Percentiles rank a stretch among this genome's conserved stretches.
Evolutionary conservation across 1,140 invertebrate species (phyloP).

Genomic region (Uloborus diversus): DNA sequence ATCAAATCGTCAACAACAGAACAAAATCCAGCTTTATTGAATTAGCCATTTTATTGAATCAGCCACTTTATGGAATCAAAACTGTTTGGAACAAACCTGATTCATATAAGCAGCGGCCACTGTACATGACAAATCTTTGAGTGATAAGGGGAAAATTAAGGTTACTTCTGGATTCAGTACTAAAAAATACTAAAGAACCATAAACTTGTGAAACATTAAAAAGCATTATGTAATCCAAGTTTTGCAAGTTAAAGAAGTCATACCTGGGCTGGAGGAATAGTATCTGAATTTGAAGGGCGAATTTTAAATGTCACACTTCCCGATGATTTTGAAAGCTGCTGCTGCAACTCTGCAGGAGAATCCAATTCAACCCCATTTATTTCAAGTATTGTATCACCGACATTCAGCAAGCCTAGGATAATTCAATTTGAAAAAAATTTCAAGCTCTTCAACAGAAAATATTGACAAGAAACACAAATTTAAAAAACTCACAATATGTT

Average conservation of each 20-base stretch:
- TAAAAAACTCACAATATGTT: background rate
- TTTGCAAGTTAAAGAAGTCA: background rate
- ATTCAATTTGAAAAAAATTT: background rate
- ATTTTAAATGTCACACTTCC: conserved; percentile 82
- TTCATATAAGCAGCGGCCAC: no score
- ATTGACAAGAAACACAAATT: background rate
- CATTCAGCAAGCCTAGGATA: conserved; percentile 79
- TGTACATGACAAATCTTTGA: no score
- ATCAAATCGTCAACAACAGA: no score
- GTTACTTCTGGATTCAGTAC: no score
- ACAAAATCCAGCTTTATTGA: no score
- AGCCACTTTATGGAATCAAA: no score
- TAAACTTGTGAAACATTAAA: no score
- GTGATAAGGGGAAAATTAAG: no score
- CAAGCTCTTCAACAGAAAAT: background rate
- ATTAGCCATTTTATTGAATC: no score
- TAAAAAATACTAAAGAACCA: no score
- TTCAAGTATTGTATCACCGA: conserved; percentile 90
- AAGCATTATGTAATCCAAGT: no score
- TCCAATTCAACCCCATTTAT: conserved; percentile 85
- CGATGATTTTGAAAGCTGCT: conserved; percentile 76
- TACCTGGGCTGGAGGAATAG: conserved; percentile 62
- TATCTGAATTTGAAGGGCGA: conserved; percentile 74
- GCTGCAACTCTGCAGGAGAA: conserved; percentile 87
- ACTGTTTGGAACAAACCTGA: no score